phyloP scores from a whole-genome alignment of 2,113 vertebrate species.

The Cnemophilus loriae region DNA sequence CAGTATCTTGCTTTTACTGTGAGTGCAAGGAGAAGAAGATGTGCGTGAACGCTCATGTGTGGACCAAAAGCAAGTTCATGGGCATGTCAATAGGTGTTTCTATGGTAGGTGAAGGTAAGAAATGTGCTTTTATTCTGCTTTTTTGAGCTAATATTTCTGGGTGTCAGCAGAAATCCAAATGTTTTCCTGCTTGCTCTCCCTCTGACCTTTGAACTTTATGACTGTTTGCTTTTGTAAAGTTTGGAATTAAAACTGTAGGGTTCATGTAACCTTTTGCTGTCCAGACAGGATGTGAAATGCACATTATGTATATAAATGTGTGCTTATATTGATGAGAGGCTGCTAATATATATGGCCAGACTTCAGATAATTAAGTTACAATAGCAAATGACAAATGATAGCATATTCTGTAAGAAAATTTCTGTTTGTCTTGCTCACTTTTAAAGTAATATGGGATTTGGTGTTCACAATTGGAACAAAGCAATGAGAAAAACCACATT shows the following conservation, averaged over 20 bases:
- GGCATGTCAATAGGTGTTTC: constrained; percentile 97
- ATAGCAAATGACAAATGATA: not conserved
- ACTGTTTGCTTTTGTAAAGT: not conserved
- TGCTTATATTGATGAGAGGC: not conserved
- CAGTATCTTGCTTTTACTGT: constrained; percentile 93
- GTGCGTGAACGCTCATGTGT: constrained; percentile 88
- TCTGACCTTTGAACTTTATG: not conserved
- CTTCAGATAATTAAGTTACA: not conserved
- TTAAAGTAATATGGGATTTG: fast-evolving
- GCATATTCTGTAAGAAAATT: not conserved
- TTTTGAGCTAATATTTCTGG: not conserved
- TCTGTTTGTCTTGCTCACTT: not conserved
- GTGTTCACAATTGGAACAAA: not conserved
- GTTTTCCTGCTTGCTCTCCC: not conserved
- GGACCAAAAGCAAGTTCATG: constrained; percentile 99
- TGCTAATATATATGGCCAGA: not conserved
- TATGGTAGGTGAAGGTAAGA: constrained; percentile 96
- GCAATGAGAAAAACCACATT: fast-evolving
- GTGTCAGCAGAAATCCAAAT: not conserved
- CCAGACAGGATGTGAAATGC: not conserved
- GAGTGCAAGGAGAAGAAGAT: constrained; percentile 90
- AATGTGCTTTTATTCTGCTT: not conserved
- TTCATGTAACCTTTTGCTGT: not conserved
- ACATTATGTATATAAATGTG: fast-evolving
- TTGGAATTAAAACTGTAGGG: not conserved